These are phyloP conservation scores for Euplagia quadripunctaria DNA, from an alignment of 2,888 invertebrate genomes.

Conservation along the genomic window DNA sequence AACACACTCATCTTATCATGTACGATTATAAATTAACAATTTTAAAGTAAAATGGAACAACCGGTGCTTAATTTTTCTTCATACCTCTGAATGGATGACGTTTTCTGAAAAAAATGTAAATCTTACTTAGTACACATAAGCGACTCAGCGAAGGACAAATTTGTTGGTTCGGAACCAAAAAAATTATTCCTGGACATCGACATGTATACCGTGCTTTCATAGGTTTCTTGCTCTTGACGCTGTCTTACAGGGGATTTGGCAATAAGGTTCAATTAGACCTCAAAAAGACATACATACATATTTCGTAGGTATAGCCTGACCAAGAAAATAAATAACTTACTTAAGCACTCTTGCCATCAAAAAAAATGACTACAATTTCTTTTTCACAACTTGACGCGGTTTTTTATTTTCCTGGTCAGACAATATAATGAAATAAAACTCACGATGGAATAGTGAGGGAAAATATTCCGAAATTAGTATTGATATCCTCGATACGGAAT, in stretches of 20 bases:
- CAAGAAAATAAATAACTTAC: too few species aligned
- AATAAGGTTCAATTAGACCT: too few species aligned
- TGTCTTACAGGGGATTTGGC: too few species aligned
- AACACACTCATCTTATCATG: not conserved
- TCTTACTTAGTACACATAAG: too few species aligned
- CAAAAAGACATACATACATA: too few species aligned
- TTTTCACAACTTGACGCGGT: too few species aligned
- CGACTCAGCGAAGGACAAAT: too few species aligned
- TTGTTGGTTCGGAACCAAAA: not conserved
- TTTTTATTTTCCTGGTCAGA: too few species aligned
- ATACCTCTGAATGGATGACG: slow-evolving; percentile 9
- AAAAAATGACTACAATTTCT: too few species aligned
- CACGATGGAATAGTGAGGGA: slow-evolving; percentile 81
- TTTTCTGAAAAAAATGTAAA: slow-evolving; percentile 11
- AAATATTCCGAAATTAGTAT: slow-evolving; percentile 81
- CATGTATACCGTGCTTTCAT: not conserved
- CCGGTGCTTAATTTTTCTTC: not conserved
- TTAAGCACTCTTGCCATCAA: too few species aligned
- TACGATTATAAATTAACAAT: not conserved
- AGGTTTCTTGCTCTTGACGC: too few species aligned
- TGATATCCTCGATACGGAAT: slow-evolving; percentile 77
- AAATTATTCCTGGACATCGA: not conserved
- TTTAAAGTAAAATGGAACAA: not conserved
- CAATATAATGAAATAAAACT: slow-evolving; percentile 36
- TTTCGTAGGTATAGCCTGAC: too few species aligned